Percentiles rank a stretch among this genome's conserved stretches.
phyloP scores from a whole-genome alignment of 1,140 invertebrate genomes.

The Amphibalanus amphitrite region DNA sequence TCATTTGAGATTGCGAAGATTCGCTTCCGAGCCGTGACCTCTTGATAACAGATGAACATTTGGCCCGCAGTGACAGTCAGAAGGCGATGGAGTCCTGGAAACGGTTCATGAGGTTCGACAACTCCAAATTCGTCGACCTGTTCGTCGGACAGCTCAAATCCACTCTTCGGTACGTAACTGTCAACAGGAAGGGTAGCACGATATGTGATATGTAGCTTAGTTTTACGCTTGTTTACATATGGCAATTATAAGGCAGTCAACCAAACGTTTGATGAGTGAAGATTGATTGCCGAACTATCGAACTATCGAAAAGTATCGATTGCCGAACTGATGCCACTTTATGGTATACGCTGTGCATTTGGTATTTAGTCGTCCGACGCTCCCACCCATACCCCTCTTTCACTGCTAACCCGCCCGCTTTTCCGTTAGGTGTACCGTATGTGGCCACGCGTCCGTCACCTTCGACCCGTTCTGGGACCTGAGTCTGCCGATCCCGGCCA shows the following conservation, averaged over 20 bases:
- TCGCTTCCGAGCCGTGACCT: too few species aligned
- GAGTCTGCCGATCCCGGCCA: slow-evolving; percentile 55
- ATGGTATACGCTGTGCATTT: neutral
- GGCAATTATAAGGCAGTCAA: neutral
- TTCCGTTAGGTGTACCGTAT: slow-evolving; percentile 24
- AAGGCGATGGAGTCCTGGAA: slow-evolving; percentile 78
- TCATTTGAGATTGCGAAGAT: slow-evolving; percentile 4
- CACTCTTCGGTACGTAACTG: slow-evolving; percentile 68
- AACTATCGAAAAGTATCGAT: neutral
- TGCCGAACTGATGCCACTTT: neutral
- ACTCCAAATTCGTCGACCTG: slow-evolving; percentile 75
- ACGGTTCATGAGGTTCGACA: slow-evolving; percentile 65
- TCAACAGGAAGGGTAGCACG: too few species aligned
- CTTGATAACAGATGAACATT: slow-evolving; percentile 4
- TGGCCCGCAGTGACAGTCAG: slow-evolving; percentile 28
- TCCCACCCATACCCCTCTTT: neutral
- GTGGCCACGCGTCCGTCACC: slow-evolving; percentile 76
- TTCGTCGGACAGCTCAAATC: slow-evolving; percentile 92
- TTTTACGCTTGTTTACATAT: slow-evolving; percentile 11
- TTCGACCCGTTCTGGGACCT: slow-evolving; percentile 94
- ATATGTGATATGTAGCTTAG: too few species aligned
- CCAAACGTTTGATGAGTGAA: neutral
- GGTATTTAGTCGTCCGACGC: too few species aligned
- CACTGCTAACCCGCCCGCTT: neutral
- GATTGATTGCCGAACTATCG: too few species aligned